A percentile compares a stretch with the other conserved stretches of the same genome.
phyloP scores from a whole-genome alignment of 2,888 invertebrate genomes.

The Neoscelio sp. region DNA sequence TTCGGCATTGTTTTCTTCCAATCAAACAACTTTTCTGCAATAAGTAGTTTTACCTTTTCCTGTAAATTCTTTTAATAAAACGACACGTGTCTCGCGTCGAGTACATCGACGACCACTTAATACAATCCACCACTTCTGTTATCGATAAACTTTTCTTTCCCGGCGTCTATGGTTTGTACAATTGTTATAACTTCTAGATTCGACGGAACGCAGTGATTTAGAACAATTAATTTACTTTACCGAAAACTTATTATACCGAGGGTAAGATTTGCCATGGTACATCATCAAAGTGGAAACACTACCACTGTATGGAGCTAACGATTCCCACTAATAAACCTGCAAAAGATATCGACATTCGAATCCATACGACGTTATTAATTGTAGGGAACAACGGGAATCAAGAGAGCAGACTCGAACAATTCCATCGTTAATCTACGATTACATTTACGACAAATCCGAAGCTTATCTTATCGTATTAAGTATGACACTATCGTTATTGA shows the following conservation, averaged over 20 bases:
- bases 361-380: conserved; percentile 4
- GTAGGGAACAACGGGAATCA: conserved; percentile 7
- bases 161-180: no score
- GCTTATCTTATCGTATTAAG: conserved; percentile 43
- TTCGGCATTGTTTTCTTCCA: no score
- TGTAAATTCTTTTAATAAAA: no score
- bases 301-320: not conserved
- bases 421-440: conserved; percentile 39
- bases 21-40: no score
- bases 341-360: not conserved
- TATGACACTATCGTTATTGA: conserved; percentile 9
- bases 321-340: not conserved
- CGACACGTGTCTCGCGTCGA: no score
- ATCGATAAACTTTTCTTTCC: no score
- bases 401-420: conserved; percentile 19
- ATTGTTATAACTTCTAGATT: not conserved
- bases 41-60: no score
- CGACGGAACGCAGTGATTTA: not conserved
- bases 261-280: not conserved
- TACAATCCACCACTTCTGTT: no score
- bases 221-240: not conserved
- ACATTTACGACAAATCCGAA: conserved; percentile 29
- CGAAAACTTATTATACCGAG: not conserved
- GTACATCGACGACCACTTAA: no score
- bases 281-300: conserved; percentile 4